These are phyloP conservation scores for Thyatira batis DNA, from an alignment of 2,888 invertebrate species.

Conservation along the genomic window DNA sequence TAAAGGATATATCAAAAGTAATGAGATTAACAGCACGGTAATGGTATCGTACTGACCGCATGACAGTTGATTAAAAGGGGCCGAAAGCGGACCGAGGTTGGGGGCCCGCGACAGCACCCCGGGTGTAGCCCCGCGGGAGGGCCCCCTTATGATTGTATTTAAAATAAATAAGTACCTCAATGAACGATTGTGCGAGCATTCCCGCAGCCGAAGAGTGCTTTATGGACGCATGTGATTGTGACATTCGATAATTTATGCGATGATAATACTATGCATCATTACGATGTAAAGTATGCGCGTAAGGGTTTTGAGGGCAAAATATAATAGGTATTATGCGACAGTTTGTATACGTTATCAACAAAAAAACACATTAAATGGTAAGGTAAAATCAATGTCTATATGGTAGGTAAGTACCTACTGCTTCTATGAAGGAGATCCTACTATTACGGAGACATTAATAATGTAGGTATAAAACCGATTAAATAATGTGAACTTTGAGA, in stretches of 20 bases:
- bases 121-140: slow-evolving; percentile 71
- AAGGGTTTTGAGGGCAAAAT: background rate
- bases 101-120: slow-evolving; percentile 79
- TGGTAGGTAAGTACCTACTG: too few species aligned
- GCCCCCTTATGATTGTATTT: slow-evolving; percentile 81
- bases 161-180: slow-evolving; percentile 82
- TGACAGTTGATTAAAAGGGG: slow-evolving; percentile 82
- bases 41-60: slow-evolving; percentile 68
- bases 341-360: too few species aligned
- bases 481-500: too few species aligned
- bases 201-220: slow-evolving; percentile 54
- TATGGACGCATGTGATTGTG: slow-evolving; percentile 55
- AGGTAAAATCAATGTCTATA: too few species aligned
- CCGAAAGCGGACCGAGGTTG: slow-evolving; percentile 76
- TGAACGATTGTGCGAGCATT: slow-evolving; percentile 79
- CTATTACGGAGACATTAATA: too few species aligned
- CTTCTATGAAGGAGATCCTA: too few species aligned
- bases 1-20: slow-evolving; percentile 8
- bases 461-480: too few species aligned
- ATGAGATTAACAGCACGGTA: slow-evolving; percentile 18
- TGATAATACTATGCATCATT: slow-evolving; percentile 14
- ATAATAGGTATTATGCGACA: too few species aligned
- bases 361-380: too few species aligned
- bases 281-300: slow-evolving; percentile 6
- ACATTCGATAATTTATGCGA: slow-evolving; percentile 57